phyloP scores from a whole-genome alignment of 2,113 vertebrate genomes.

The Orthonyx spaldingii region DNA sequence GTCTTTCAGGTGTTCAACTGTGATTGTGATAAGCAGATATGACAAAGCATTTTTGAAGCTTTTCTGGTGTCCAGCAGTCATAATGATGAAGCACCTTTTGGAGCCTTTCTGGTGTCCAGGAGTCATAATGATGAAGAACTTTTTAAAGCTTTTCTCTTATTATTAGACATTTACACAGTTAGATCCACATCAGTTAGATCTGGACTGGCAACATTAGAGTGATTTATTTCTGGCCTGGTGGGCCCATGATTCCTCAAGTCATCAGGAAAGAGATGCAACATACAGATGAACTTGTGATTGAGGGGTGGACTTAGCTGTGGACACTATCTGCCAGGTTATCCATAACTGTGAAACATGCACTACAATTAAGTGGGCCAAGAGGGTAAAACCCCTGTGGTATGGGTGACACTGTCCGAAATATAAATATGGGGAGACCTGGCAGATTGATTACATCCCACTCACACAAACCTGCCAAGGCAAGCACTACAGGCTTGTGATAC shows the following conservation, averaged over 20 bases:
- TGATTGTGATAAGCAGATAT: no score
- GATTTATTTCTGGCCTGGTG: background rate
- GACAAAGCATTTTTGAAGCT: no score
- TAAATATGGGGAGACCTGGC: background rate
- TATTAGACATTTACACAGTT: no score
- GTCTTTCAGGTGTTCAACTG: no score
- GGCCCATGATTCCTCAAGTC: no score
- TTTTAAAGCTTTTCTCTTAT: no score
- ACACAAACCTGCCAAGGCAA: background rate
- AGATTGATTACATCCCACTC: background rate
- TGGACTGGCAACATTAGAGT: background rate
- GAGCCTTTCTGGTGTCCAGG: no score
- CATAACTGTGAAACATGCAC: background rate
- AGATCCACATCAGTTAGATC: no score
- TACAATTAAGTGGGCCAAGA: background rate
- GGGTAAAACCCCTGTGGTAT: background rate
- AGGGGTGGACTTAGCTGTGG: background rate
- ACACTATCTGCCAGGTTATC: background rate
- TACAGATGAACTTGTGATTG: background rate
- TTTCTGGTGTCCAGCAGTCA: no score
- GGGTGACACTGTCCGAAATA: accelerated
- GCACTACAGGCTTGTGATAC: background rate
- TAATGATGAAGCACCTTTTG: no score
- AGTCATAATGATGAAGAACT: no score
- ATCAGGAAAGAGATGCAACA: background rate